These are phyloP conservation scores for Haliclystus octoradiatus DNA, from an alignment of 30 jellyfish, hydroid and myxozoan species.

Conservation along the genomic window DNA sequence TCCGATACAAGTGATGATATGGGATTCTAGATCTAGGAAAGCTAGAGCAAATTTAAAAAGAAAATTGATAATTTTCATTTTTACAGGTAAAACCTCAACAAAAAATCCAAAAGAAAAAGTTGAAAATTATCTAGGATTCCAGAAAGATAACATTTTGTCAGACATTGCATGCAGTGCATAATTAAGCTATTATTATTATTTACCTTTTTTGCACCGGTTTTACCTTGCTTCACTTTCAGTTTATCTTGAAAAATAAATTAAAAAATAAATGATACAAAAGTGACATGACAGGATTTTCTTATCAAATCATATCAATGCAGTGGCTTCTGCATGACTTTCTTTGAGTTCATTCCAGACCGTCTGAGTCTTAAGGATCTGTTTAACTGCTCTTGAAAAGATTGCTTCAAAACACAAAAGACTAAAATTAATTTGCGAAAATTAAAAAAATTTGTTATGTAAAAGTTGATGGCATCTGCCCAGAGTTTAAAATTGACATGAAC, in stretches of 20 bases:
- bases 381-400: too few species aligned
- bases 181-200: not conserved
- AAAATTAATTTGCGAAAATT: too few species aligned
- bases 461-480: too few species aligned
- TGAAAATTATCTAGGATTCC: not conserved
- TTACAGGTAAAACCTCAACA: not conserved
- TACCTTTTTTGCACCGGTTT: constrained; percentile 51
- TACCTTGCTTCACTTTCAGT: constrained; percentile 41
- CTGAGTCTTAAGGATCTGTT: too few species aligned
- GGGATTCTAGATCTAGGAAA: too few species aligned
- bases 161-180: constrained; percentile 21
- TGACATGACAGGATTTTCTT: constrained; percentile 2
- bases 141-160: not conserved
- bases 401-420: too few species aligned
- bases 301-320: too few species aligned
- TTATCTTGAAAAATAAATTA: constrained; percentile 16
- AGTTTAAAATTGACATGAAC: too few species aligned
- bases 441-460: too few species aligned
- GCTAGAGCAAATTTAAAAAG: not conserved
- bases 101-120: not conserved
- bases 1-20: too few species aligned
- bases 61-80: not conserved
- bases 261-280: not conserved
- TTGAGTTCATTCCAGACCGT: too few species aligned
- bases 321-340: too few species aligned